A percentile compares a stretch with the other conserved stretches of the same genome.
These are phyloP conservation scores for Acropternis orthonyx DNA, from an alignment of 2,797 vertebrate genomes.

Conservation along the genomic window DNA sequence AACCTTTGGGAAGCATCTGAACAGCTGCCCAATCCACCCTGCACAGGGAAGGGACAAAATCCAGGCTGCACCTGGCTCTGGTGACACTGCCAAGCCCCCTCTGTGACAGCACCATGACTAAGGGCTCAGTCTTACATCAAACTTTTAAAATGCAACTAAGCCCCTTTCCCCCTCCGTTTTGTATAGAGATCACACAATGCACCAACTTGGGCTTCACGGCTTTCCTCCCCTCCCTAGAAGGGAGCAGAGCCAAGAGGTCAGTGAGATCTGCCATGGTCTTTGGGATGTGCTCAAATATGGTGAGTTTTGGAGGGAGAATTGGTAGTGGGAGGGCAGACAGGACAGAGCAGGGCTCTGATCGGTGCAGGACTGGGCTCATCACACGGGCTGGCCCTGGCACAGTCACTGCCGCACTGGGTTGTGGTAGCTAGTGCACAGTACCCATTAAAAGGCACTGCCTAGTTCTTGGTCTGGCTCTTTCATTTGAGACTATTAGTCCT, in stretches of 20 bases:
- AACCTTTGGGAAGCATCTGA: neutral
- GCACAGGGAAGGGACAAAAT: neutral
- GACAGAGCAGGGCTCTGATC: neutral
- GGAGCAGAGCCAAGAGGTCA: neutral
- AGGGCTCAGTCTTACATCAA: neutral
- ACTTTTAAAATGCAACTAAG: neutral
- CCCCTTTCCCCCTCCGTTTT: neutral
- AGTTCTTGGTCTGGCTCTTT: neutral
- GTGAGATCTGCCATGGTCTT: neutral
- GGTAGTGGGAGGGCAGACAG: neutral
- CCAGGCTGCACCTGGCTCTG: neutral
- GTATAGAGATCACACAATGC: neutral
- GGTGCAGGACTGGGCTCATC: neutral
- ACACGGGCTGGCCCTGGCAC: neutral
- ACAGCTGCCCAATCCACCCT: neutral
- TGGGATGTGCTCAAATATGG: accelerated
- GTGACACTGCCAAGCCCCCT: neutral
- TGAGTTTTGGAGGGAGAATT: neutral
- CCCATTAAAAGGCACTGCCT: neutral
- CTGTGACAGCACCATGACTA: neutral
- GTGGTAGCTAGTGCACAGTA: neutral
- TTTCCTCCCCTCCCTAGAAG: neutral
- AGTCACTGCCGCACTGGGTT: too few relatives aligned
- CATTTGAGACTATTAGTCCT: neutral
- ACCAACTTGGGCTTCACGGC: neutral